phyloP scores from a whole-genome alignment of 2,888 invertebrate genomes.

The Tribolium freemani region DNA sequence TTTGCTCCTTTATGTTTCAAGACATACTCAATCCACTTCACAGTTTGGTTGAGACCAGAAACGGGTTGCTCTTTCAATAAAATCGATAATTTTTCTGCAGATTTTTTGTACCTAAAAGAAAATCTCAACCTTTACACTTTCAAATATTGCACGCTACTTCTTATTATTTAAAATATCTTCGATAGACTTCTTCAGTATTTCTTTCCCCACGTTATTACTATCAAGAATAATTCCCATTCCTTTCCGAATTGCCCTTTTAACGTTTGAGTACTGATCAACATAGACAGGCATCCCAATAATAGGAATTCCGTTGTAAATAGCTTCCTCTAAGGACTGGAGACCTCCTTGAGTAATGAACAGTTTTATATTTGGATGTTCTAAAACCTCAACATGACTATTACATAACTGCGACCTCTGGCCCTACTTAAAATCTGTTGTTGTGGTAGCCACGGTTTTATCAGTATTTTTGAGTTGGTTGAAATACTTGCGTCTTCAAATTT shows the following conservation, averaged over 20 bases:
- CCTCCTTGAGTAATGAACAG: slow-evolving; percentile 69
- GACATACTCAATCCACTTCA: slow-evolving; percentile 60
- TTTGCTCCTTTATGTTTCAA: slow-evolving; percentile 55
- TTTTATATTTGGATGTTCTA: slow-evolving; percentile 65
- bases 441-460: slow-evolving; percentile 60
- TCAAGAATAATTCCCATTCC: slow-evolving; percentile 62
- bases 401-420: neutral
- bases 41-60: slow-evolving; percentile 54
- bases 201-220: slow-evolving; percentile 57
- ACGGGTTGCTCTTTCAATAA: slow-evolving; percentile 55
- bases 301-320: slow-evolving; percentile 66
- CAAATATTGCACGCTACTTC: slow-evolving; percentile 32
- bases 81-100: slow-evolving; percentile 45
- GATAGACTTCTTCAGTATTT: slow-evolving; percentile 57
- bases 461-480: slow-evolving; percentile 61
- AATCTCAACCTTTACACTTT: neutral
- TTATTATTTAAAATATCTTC: slow-evolving; percentile 43
- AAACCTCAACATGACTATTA: neutral
- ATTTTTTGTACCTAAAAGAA: slow-evolving; percentile 54
- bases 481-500: slow-evolving; percentile 62
- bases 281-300: slow-evolving; percentile 67
- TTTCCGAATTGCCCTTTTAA: slow-evolving; percentile 38
- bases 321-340: slow-evolving; percentile 67
- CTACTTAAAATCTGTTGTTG: slow-evolving; percentile 62
- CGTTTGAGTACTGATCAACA: slow-evolving; percentile 65